Evolutionary conservation across 53 echinoderm and acorn worm species (phyloP).

Genomic region (Apostichopus leukothele): DNA sequence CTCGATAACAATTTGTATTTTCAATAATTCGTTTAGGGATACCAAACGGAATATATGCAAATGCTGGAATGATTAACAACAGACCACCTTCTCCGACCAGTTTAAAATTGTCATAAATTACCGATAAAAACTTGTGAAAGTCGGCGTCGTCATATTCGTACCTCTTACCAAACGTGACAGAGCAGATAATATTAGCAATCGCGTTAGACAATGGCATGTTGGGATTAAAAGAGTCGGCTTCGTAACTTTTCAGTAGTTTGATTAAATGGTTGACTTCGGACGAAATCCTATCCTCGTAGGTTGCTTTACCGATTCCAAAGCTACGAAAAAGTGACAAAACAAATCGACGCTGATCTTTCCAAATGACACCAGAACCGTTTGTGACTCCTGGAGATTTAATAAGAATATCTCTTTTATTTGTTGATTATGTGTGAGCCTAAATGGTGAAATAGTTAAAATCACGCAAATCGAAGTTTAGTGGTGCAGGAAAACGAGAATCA

Average conservation of each 20-base stretch:
- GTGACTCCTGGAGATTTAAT: slow-evolving; percentile 34
- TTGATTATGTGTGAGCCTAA: no score
- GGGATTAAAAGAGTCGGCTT: slow-evolving; percentile 54
- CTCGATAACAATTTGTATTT: slow-evolving; percentile 38
- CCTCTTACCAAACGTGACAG: slow-evolving; percentile 53
- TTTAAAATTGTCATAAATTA: slow-evolving; percentile 53
- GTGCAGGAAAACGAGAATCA: no score
- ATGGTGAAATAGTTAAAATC: no score
- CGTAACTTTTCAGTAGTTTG: slow-evolving; percentile 40
- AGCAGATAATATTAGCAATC: slow-evolving; percentile 60
- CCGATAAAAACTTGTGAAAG: slow-evolving; percentile 46
- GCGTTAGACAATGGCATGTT: slow-evolving; percentile 46
- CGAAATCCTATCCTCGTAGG: slow-evolving; percentile 59
- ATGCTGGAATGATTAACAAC: slow-evolving; percentile 39
- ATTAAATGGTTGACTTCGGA: slow-evolving; percentile 54
- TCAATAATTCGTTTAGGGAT: slow-evolving; percentile 44
- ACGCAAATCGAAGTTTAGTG: no score
- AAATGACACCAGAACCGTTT: slow-evolving; percentile 40
- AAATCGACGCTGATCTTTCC: slow-evolving; percentile 71
- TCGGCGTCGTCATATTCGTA: slow-evolving; percentile 53
- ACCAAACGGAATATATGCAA: slow-evolving; percentile 55
- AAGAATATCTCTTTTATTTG: neutral
- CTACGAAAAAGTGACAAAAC: slow-evolving; percentile 57
- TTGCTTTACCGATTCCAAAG: slow-evolving; percentile 68
- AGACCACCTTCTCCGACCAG: slow-evolving; percentile 52